Percentiles rank a stretch among this genome's conserved stretches.
Conservation (phyloP, 2,113 vertebrate species). For the Etheostoma cragini region DNA sequence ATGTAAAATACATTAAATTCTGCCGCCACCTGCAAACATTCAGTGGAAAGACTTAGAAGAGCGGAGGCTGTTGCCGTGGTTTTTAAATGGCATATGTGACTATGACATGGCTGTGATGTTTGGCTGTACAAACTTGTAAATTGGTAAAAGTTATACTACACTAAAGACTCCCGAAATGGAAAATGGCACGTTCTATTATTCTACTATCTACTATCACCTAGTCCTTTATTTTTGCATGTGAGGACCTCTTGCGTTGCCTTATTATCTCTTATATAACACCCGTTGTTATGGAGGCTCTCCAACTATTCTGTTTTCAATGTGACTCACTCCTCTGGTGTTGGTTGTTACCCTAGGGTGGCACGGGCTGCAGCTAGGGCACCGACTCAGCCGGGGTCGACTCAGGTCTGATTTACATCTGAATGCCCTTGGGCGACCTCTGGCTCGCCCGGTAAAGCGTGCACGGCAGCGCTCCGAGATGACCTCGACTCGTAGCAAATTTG, state of each 20-base stretch:
- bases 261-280: slow-evolving; percentile 2
- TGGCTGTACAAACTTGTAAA: too few species aligned
- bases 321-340: slow-evolving; percentile 15
- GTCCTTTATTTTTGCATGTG: not conserved
- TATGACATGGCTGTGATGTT: not conserved
- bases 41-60: too few species aligned
- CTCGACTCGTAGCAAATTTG: too few species aligned
- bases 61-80: not conserved
- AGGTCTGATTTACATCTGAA: not conserved
- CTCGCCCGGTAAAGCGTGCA: too few species aligned
- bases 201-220: too few species aligned
- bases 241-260: not conserved
- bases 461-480: too few species aligned
- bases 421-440: not conserved
- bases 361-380: slow-evolving; percentile 3
- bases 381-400: slow-evolving; percentile 13
- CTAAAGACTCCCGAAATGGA: not conserved
- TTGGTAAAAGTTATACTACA: not conserved
- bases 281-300: not conserved
- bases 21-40: too few species aligned
- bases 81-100: not conserved
- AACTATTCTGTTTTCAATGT: not conserved
- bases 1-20: too few species aligned
- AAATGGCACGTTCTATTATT: not conserved
- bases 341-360: slow-evolving; percentile 1